Base-by-base conservation (phyloP, 2,888 invertebrate genomes). In the Chaitophorus viminalis region DNA sequence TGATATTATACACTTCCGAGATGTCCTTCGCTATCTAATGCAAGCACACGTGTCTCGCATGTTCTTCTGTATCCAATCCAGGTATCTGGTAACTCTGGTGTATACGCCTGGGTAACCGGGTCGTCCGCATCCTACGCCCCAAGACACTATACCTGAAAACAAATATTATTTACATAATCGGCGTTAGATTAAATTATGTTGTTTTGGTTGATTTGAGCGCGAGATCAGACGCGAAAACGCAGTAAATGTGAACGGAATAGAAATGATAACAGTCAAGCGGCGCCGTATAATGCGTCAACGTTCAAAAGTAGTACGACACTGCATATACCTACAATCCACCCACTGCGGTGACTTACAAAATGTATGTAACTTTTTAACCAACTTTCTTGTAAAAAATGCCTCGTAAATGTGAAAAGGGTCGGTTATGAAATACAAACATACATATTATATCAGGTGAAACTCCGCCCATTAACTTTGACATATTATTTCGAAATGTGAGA, bases 61-160 rank as follows among this genome's bases (percentile, higher is more conserved):
- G 90, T 95, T 94, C 83, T 92, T 93, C 90, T 93, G 93, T 79
- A 95, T 93, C 95, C 95, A 95, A 29, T 94, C 90, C 86, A 95
- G 91, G 91, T 94, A 97, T 89, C 96, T 93, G 91, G 96, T 96
- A 46, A 96, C 96, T 84, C 96, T 92, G 0, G 95, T 93, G 91
- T 97, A 97, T 14, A 97, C 96, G 5, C 97, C 97, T 0, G 96
- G 96, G 89, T 93, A 94, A 89, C 94, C 94, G 0, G 95, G 94
- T 90, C 94, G 92, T 0, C 95, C 91, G 88, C 91, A 91, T 14
- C 91, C 91, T n/a, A 91, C 91, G 21, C 91, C 91, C 91, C 91
- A 91, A 2, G 91, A 91, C 36, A 91, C 91, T 65, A 91, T 91
- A n/a, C 91, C 91, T 91, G 90, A 89, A 89, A 68, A 29, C 39